Evolutionary conservation across 2,113 vertebrate genomes (phyloP).

Genomic region (Isichthys henryi): DNA sequence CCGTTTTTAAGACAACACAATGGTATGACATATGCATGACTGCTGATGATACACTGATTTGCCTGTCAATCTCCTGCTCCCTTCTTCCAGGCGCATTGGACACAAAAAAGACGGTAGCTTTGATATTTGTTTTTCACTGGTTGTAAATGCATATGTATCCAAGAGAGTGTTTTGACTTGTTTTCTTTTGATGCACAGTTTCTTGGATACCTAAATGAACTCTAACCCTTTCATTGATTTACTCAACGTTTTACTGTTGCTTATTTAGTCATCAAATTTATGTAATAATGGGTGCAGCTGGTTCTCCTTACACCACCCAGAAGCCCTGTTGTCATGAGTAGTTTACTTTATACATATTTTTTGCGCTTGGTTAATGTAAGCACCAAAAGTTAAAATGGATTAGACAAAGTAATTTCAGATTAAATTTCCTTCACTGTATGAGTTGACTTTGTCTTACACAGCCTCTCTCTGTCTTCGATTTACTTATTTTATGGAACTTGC

Average conservation of each 20-base stretch:
- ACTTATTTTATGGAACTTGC: background rate
- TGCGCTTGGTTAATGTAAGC: background rate
- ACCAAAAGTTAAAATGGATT: background rate
- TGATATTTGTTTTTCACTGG: background rate
- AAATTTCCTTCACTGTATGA: background rate
- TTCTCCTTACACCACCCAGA: background rate
- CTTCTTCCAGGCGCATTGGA: background rate
- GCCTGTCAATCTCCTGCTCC: background rate
- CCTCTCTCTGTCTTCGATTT: background rate
- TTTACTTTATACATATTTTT: background rate
- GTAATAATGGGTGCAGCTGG: background rate
- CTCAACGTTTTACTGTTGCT: background rate
- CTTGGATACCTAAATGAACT: background rate
- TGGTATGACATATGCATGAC: background rate
- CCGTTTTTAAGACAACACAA: background rate
- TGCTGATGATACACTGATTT: background rate
- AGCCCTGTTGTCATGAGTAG: background rate
- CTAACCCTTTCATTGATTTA: background rate
- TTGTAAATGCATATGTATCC: background rate
- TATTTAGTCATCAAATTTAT: background rate
- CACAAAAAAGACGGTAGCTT: background rate
- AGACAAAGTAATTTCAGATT: background rate
- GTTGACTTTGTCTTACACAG: background rate
- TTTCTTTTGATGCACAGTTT: background rate
- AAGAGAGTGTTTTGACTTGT: slow-evolving; percentile 1